These are phyloP conservation scores for Lathronympha strigana DNA, from an alignment of 2,888 invertebrate genomes.

Conservation along the genomic window DNA sequence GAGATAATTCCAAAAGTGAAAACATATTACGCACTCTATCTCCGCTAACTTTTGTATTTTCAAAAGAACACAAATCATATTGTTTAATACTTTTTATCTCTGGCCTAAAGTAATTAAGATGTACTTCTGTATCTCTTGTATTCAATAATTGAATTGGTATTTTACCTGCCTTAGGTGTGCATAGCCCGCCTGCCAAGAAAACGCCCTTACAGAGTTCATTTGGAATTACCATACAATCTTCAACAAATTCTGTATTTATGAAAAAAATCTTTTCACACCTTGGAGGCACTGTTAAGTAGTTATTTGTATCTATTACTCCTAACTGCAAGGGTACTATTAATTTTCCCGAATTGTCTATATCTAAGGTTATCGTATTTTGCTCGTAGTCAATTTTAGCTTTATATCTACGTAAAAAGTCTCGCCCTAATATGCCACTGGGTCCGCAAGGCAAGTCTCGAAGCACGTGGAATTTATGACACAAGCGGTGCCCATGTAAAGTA, in stretches of 20 bases:
- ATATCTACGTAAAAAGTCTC: not conserved
- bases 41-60: not conserved
- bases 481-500: not conserved
- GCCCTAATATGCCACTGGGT: too few relatives aligned
- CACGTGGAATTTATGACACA: not conserved
- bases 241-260: not conserved
- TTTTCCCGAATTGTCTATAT: not conserved
- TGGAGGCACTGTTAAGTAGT: not conserved
- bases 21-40: not conserved
- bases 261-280: not conserved
- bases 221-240: slow-evolving; percentile 3
- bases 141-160: slow-evolving; percentile 1
- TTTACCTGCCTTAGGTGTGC: not conserved
- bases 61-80: not conserved
- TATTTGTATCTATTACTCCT: not conserved
- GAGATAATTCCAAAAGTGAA: not conserved
- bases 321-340: not conserved
- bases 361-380: not conserved
- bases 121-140: slow-evolving; percentile 6
- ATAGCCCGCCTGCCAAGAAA: not conserved
- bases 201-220: slow-evolving; percentile 2
- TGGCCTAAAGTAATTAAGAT: too few relatives aligned
- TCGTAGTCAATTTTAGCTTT: not conserved
- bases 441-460: not conserved
- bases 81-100: not conserved